A percentile compares a stretch with the other conserved stretches of the same genome.
Evolutionary conservation across 2,113 vertebrate species (phyloP).

Genomic region (Laticauda colubrina): DNA sequence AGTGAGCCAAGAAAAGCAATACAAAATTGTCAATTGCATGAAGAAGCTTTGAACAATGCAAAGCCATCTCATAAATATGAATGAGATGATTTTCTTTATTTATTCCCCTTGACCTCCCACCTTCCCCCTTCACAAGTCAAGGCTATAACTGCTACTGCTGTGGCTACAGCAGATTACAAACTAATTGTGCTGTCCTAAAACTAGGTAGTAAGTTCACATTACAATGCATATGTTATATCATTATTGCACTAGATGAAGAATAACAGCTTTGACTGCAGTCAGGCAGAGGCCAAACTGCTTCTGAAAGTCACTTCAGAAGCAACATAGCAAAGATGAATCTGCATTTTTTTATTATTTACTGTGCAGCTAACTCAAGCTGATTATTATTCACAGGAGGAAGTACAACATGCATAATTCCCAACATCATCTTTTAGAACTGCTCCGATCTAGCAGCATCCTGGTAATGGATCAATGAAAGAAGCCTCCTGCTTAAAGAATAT

Average conservation of each 20-base stretch:
- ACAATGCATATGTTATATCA: constrained; percentile 59
- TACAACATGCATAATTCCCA: constrained; percentile 19
- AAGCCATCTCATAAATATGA: constrained; percentile 54
- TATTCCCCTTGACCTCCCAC: constrained; percentile 1
- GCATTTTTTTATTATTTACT: constrained; percentile 43
- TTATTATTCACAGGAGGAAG: constrained; percentile 33
- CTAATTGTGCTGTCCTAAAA: constrained; percentile 60
- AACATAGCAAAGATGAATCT: constrained; percentile 49
- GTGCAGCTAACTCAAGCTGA: constrained; percentile 42
- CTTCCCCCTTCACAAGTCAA: neutral
- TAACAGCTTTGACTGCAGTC: constrained; percentile 61
- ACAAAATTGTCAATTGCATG: constrained; percentile 48
- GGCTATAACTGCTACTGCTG: constrained; percentile 15
- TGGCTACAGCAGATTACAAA: constrained; percentile 56
- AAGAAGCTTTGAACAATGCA: constrained; percentile 30
- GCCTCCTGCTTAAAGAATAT: constrained; percentile 22
- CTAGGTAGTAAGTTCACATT: constrained; percentile 63
- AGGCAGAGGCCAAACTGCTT: constrained; percentile 58
- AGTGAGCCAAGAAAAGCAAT: constrained; percentile 35
- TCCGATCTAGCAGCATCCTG: constrained; percentile 18
- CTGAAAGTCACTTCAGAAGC: constrained; percentile 65
- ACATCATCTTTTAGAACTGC: constrained; percentile 3
- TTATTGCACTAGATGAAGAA: constrained; percentile 51
- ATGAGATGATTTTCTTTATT: constrained; percentile 40
- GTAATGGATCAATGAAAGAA: constrained; percentile 32